These are phyloP conservation scores for Nomada lathburiana DNA, from an alignment of 2,888 invertebrate species.

Conservation along the genomic window DNA sequence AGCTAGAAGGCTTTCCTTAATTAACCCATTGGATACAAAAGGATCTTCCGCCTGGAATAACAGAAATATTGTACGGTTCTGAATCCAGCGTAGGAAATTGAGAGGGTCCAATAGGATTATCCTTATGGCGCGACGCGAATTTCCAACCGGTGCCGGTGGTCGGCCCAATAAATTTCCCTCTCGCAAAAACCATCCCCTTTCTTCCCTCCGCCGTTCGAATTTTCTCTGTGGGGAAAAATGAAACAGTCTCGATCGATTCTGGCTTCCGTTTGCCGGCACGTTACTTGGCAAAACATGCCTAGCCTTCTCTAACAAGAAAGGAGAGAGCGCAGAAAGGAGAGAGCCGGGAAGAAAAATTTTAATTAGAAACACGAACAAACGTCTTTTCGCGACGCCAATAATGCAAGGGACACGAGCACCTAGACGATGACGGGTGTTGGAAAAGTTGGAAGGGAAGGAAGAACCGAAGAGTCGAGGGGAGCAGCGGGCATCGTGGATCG, in stretches of 20 bases:
- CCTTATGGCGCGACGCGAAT: neutral
- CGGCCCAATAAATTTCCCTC: conserved; percentile 18
- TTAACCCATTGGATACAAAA: neutral
- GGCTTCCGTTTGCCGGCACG: neutral
- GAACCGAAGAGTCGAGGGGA: conserved; percentile 2
- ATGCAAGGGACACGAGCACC: conserved; percentile 10
- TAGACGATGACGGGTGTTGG: conserved; percentile 45
- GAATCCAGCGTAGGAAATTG: neutral
- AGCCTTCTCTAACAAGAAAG: too few species aligned
- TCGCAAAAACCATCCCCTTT: conserved; percentile 1
- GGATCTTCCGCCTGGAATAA: neutral
- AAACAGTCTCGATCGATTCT: conserved; percentile 32
- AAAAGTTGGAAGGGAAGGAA: conserved; percentile 4
- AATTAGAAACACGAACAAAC: conserved; percentile 64
- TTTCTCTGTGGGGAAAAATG: conserved; percentile 8
- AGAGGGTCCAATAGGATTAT: conserved; percentile 3
- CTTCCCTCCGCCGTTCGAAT: neutral
- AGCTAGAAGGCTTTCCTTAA: neutral
- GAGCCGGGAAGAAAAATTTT: conserved; percentile 47
- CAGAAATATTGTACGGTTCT: conserved; percentile 4
- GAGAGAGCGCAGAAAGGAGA: too few species aligned
- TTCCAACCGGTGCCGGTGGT: conserved; percentile 4
- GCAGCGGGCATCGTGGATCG: conserved; percentile 62
- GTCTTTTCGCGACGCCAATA: conserved; percentile 47
- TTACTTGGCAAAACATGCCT: neutral